phyloP scores from a whole-genome alignment of 2,888 invertebrate species.

The Anoncus sp. region DNA sequence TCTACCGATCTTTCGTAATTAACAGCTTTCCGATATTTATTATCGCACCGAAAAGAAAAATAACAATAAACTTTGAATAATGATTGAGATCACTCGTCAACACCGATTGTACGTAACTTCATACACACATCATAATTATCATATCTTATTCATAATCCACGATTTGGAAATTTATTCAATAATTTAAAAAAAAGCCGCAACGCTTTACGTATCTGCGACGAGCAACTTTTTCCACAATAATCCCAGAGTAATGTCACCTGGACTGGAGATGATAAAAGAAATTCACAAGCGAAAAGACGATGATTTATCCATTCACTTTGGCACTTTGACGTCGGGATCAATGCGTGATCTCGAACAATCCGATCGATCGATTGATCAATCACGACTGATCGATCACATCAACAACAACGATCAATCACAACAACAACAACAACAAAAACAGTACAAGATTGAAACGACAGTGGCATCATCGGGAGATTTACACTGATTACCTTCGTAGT shows the following conservation, averaged over 20 bases:
- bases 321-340: slow-evolving; percentile 11
- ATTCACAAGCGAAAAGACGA: neutral
- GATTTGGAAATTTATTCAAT: no score
- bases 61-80: neutral
- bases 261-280: neutral
- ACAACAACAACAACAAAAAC: slow-evolving; percentile 9
- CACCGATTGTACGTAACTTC: neutral
- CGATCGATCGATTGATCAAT: slow-evolving; percentile 22
- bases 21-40: neutral
- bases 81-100: slow-evolving; percentile 4
- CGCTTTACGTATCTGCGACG: neutral
- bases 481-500: slow-evolving; percentile 24
- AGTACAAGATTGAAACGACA: slow-evolving; percentile 1
- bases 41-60: neutral
- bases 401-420: slow-evolving; percentile 7
- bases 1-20: neutral
- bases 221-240: slow-evolving; percentile 18
- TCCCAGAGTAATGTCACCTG: slow-evolving; percentile 6
- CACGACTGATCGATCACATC: slow-evolving; percentile 14
- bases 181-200: neutral
- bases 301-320: slow-evolving; percentile 21
- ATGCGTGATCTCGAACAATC: slow-evolving; percentile 16
- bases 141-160: slow-evolving; percentile 31
- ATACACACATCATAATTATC: neutral
- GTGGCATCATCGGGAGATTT: neutral